A percentile compares a stretch with the other conserved stretches of the same genome.
phyloP scores from a whole-genome alignment of 2,797 vertebrate species.

The Fistularia commersonii region DNA sequence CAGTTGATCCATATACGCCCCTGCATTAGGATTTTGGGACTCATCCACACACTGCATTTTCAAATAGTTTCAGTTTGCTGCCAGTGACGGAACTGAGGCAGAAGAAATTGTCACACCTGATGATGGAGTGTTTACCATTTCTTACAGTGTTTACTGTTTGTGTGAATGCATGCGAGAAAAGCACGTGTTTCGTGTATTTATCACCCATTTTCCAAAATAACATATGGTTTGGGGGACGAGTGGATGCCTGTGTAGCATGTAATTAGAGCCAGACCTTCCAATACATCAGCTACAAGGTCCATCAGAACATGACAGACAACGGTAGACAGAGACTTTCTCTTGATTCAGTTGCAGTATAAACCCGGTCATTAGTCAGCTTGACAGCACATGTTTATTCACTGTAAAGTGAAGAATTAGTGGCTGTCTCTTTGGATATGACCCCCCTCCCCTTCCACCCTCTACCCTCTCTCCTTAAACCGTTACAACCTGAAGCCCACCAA shows the following conservation, averaged over 20 bases:
- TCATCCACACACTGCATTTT: background rate
- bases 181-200: constrained; percentile 32
- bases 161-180: constrained; percentile 5
- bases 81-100: constrained; percentile 9
- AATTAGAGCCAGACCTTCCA: constrained; percentile 65
- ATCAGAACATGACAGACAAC: constrained; percentile 49
- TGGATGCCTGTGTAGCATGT: constrained; percentile 52
- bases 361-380: constrained; percentile 61
- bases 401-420: constrained; percentile 51
- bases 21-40: too few relatives aligned
- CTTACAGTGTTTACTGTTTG: constrained; percentile 3
- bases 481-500: constrained; percentile 11
- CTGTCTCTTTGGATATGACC: constrained; percentile 49
- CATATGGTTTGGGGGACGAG: constrained; percentile 47
- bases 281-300: constrained; percentile 49
- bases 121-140: background rate
- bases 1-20: too few relatives aligned
- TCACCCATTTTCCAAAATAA: constrained; percentile 47
- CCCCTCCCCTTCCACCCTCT: background rate
- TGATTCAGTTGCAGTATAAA: constrained; percentile 61
- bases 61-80: constrained; percentile 7
- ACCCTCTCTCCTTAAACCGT: background rate
- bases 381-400: constrained; percentile 53
- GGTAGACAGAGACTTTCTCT: constrained; percentile 43
- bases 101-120: constrained; percentile 25